Percentiles rank a stretch among this genome's conserved stretches.
Conservation (phyloP, 1,140 invertebrate species). For the Pogonomyrmex barbatus region DNA sequence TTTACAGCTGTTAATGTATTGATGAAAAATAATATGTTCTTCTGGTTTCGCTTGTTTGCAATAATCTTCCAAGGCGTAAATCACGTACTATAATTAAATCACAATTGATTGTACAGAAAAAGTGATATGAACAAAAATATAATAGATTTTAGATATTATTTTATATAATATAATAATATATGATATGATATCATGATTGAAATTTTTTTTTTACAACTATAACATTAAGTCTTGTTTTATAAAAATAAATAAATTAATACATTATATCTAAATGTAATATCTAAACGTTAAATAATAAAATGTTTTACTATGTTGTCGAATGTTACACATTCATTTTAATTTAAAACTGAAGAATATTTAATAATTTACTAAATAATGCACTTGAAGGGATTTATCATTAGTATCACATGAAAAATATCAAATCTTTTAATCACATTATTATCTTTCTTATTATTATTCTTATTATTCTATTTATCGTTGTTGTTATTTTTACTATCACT, state of each 20-base stretch:
- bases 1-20: conserved; percentile 51
- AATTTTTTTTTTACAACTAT: too few species aligned
- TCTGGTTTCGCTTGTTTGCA: conserved; percentile 39
- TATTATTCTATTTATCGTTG: too few species aligned
- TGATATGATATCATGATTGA: too few species aligned
- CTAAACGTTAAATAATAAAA: conserved; percentile 9
- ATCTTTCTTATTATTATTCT: too few species aligned
- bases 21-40: conserved; percentile 55
- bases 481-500: background rate
- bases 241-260: background rate
- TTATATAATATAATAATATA: too few species aligned
- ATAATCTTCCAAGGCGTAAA: conserved; percentile 63
- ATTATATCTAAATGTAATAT: background rate
- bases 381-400: background rate
- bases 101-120: background rate
- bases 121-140: background rate
- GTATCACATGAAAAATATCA: background rate
- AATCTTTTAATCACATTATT: background rate
- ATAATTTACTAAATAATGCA: background rate
- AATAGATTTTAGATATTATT: too few species aligned
- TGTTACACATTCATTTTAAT: background rate
- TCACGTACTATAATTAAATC: conserved; percentile 54
- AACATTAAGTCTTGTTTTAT: background rate
- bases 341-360: background rate
- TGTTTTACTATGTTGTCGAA: background rate